Evolutionary conservation across 2,888 invertebrate species (phyloP), one percentile per base, ranked within the genome.

Genomic region (Clusia tigrina): DNA sequence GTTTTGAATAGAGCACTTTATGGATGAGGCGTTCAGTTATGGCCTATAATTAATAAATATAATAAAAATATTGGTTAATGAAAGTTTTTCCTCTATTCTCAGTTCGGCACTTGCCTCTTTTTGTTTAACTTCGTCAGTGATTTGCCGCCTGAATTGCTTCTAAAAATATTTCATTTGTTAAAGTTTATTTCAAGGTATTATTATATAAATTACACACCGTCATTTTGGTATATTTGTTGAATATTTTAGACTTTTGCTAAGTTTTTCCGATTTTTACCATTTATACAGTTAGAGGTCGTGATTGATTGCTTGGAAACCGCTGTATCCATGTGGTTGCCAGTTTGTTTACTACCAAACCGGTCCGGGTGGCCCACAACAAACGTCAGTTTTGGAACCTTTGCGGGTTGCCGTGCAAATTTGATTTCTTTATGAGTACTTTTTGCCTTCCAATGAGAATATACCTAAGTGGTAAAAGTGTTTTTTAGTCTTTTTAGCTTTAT

Each of bases 1-100:
- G 76, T 54, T 82, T 81, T 0, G 84, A 84, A 46, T 73, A 78
- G 17, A 84, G 72, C 65, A 83, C 81, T 66, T 70, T 75, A 6
- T 78, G 71, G 55, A 83, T 72, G 37, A 82, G 64, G 15, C 61
- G 63, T 51, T 74, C 71, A 5, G 77, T 74, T 20, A 80, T 74
- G 52, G 74, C 73, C 81, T 81, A 24, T 25, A 54, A 10, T 51
- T 12, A 51, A 54, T 24, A n/a, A 18, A 10, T 37, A 20, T 54
- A 17, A 18, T 48, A 37, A 15, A 38, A 2, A n/a, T 6, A n/a
- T 42, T 42, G n/a, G 42, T 6, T n/a, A 42, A n/a, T n/a, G 12
- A n/a, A 42, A n/a, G n/a, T 42, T 42, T 42, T 42, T 32, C 12
- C 6, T 6, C 3, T 42, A 17, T 12, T 42, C 15, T 32, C 32